Conservation (phyloP, 2,797 vertebrate species). For the Microhierax caerulescens region DNA sequence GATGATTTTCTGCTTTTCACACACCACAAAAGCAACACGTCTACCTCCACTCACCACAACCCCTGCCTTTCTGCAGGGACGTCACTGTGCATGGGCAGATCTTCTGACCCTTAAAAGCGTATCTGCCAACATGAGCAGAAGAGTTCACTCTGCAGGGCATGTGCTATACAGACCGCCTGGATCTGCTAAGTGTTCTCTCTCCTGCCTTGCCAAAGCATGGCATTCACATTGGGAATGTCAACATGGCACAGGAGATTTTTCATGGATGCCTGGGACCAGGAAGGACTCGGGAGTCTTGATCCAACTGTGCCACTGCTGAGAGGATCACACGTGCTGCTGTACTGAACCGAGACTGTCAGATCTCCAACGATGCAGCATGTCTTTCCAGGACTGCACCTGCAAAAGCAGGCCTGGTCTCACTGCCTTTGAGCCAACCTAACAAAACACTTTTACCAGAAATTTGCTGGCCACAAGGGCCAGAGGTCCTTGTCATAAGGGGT, state of each 20-base stretch:
- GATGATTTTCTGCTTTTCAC: background rate
- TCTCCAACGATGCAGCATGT: rapidly evolving
- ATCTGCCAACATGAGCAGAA: background rate
- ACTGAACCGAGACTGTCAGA: background rate
- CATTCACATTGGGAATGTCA: background rate
- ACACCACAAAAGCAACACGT: background rate
- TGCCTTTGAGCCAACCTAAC: background rate
- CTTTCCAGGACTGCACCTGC: background rate
- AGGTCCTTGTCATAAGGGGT: background rate
- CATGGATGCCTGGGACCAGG: background rate
- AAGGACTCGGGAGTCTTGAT: background rate
- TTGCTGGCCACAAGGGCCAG: background rate
- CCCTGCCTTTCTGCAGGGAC: background rate
- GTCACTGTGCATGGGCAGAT: background rate
- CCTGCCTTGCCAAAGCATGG: background rate
- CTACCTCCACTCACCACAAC: background rate
- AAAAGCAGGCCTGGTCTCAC: background rate
- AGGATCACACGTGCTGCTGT: background rate
- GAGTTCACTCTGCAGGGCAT: background rate
- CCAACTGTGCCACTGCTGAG: background rate
- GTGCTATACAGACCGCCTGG: too few relatives aligned
- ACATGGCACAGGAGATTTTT: background rate
- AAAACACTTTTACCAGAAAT: background rate
- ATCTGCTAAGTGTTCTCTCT: background rate
- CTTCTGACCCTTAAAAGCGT: background rate